Evolutionary conservation across 2,797 vertebrate species (phyloP).

Genomic region (Pteropus rufus): DNA sequence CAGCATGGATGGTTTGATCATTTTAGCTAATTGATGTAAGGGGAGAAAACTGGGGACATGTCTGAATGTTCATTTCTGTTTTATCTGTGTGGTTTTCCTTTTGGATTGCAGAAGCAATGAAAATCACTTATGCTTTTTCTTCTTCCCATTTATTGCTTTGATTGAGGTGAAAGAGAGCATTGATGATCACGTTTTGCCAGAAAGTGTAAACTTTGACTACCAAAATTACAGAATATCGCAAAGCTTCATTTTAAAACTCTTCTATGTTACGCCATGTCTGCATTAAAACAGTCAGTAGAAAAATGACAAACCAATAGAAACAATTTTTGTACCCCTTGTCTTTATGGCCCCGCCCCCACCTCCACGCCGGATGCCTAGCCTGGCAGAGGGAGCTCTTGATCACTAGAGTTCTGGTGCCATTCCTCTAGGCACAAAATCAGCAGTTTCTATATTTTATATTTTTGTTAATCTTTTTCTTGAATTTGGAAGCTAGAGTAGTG

Average conservation of each 20-base stretch:
- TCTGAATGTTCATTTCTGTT: background rate
- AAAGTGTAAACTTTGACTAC: background rate
- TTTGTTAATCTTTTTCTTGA: no score
- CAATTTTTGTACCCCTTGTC: background rate
- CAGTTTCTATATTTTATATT: no score
- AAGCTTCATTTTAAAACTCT: background rate
- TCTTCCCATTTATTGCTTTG: background rate
- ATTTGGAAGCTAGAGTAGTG: no score
- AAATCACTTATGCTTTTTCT: background rate
- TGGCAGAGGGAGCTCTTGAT: no score
- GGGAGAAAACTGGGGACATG: background rate
- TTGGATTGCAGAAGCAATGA: background rate
- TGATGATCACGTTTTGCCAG: background rate
- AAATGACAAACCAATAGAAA: background rate
- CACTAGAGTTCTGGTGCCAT: no score
- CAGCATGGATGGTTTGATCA: background rate
- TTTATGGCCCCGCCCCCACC: background rate
- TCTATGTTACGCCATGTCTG: background rate
- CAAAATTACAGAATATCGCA: background rate
- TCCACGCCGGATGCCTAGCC: no score
- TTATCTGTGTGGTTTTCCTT: background rate
- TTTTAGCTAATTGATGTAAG: background rate
- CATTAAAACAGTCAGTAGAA: background rate
- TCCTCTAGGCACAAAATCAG: no score
- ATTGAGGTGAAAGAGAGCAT: background rate